A percentile compares a stretch with the other conserved stretches of the same genome.
phyloP scores from a whole-genome alignment of 1,140 invertebrate genomes.

The Piezodorus guildinii region DNA sequence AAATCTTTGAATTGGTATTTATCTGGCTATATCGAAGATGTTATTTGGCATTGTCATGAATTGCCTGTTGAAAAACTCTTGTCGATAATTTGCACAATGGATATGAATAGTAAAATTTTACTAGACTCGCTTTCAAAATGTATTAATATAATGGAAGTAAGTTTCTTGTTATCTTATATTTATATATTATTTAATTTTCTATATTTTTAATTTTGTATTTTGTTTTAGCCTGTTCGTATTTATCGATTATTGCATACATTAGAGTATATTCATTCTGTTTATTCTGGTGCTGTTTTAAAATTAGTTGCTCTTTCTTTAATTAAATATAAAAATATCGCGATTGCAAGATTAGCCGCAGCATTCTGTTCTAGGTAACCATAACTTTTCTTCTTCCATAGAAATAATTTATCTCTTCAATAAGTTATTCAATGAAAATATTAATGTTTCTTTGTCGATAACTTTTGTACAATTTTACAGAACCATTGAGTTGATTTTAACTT shows the following conservation, averaged over 20 bases:
- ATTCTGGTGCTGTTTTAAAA: conserved; percentile 49
- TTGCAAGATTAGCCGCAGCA: conserved; percentile 46
- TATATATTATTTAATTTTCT: conserved; percentile 10
- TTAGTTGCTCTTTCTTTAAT: conserved; percentile 48
- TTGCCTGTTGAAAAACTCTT: conserved; percentile 27
- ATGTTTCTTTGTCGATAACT: background rate
- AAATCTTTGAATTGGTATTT: conserved; percentile 45
- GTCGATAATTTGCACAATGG: conserved; percentile 11
- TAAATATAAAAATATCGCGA: conserved; percentile 43
- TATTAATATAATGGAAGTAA: conserved; percentile 9
- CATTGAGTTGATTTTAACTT: conserved; percentile 49
- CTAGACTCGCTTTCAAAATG: conserved; percentile 12
- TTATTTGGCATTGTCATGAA: conserved; percentile 38
- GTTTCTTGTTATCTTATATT: conserved; percentile 4
- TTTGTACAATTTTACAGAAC: conserved; percentile 23
- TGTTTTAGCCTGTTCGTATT: conserved; percentile 39
- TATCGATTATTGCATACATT: conserved; percentile 46
- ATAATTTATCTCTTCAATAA: background rate
- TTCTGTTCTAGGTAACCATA: conserved; percentile 35
- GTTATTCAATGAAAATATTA: background rate
- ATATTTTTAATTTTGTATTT: background rate
- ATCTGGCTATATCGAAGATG: conserved; percentile 41
- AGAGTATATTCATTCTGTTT: conserved; percentile 51
- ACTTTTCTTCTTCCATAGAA: background rate
- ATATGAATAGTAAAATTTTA: conserved; percentile 15